phyloP scores from a whole-genome alignment of 2,797 vertebrate genomes.

The Danionella dracula region DNA sequence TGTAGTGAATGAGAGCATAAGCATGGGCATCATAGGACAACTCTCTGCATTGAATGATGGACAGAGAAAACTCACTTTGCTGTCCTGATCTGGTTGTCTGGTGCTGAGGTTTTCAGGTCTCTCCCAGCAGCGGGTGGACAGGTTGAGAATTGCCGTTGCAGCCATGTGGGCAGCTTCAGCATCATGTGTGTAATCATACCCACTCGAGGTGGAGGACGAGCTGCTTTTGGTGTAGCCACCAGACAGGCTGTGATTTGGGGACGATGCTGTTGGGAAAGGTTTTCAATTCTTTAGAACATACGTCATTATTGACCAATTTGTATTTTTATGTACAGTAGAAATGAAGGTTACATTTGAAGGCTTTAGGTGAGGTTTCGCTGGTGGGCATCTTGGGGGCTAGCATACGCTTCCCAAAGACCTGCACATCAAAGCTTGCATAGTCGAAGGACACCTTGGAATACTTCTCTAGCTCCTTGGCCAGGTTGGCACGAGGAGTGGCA shows the following conservation, averaged over 20 bases:
- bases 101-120: slow-evolving; percentile 89
- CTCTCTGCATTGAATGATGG: neutral
- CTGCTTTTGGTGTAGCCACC: slow-evolving; percentile 79
- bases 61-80: slow-evolving; percentile 63
- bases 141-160: slow-evolving; percentile 94
- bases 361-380: slow-evolving; percentile 93
- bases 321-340: neutral
- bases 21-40: neutral
- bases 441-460: slow-evolving; percentile 99
- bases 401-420: slow-evolving; percentile 98
- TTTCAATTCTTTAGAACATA: too few species aligned
- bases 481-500: slow-evolving; percentile 88
- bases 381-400: slow-evolving; percentile 93
- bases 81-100: slow-evolving; percentile 72
- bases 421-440: slow-evolving; percentile 99
- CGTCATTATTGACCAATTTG: too few species aligned
- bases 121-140: slow-evolving; percentile 98
- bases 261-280: slow-evolving; percentile 81
- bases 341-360: slow-evolving; percentile 89
- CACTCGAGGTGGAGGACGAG: slow-evolving; percentile 75
- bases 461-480: slow-evolving; percentile 98
- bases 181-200: slow-evolving; percentile 93
- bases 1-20: neutral
- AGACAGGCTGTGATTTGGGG: slow-evolving; percentile 78
- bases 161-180: slow-evolving; percentile 98